Evolutionary conservation across 1,140 invertebrate species (phyloP).

Genomic region (Ostrea denselamellosa): DNA sequence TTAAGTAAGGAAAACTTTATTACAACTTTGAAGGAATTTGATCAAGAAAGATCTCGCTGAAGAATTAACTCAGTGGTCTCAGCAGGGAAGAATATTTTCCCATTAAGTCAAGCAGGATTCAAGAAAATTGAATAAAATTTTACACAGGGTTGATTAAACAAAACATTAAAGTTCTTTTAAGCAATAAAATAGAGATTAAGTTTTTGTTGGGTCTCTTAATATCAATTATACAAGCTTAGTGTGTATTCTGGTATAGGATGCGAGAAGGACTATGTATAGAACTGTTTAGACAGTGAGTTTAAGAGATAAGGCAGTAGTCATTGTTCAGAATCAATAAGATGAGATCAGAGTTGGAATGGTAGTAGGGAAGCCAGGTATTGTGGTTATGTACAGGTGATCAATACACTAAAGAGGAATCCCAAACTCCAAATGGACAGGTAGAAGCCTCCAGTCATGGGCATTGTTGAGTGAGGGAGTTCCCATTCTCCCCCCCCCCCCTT

Average conservation of each 20-base stretch:
- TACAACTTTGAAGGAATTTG: not conserved
- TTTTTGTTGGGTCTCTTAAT: conserved; percentile 21
- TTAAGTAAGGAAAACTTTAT: not conserved
- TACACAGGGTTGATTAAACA: not conserved
- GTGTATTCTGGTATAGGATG: not conserved
- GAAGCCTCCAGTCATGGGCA: no score
- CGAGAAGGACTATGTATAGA: not conserved
- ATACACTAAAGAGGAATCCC: not conserved
- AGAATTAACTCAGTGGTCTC: not conserved
- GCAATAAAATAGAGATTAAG: conserved; percentile 18
- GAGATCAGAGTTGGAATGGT: not conserved
- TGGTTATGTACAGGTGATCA: not conserved
- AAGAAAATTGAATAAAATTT: conserved; percentile 20
- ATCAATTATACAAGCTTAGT: conserved; percentile 15
- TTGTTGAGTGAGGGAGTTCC: no score
- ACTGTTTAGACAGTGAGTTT: not conserved
- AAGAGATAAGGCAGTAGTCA: not conserved
- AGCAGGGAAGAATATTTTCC: not conserved
- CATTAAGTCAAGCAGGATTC: not conserved
- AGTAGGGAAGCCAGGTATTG: not conserved
- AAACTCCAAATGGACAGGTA: not conserved
- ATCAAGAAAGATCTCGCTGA: not conserved
- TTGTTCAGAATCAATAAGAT: not conserved
- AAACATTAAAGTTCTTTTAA: not conserved
- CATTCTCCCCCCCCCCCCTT: no score